Conservation (phyloP, 2,113 vertebrate species). For the Grantiella picta region DNA sequence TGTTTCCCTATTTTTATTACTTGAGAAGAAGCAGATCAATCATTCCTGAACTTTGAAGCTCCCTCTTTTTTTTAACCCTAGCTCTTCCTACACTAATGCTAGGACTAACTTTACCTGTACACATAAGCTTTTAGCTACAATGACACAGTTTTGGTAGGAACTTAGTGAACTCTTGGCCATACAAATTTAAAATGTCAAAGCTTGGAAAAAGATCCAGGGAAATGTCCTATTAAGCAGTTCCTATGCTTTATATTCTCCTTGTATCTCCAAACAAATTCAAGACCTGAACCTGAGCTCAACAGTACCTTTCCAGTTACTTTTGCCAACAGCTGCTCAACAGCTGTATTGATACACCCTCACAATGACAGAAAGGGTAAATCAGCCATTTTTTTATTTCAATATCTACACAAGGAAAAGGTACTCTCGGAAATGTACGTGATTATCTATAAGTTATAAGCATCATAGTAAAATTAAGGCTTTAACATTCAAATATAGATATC, state of each 20-base stretch:
- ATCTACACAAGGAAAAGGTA: background rate
- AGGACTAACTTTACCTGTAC: background rate
- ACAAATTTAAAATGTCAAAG: background rate
- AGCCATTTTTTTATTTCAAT: background rate
- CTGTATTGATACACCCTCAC: background rate
- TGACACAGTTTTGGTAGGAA: background rate
- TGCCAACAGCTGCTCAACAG: background rate
- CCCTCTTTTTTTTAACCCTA: background rate
- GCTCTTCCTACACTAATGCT: accelerated
- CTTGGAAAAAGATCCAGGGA: background rate
- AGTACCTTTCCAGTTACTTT: background rate
- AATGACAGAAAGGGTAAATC: background rate
- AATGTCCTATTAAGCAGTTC: background rate
- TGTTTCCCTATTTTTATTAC: background rate
- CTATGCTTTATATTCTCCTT: background rate
- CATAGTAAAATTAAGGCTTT: background rate
- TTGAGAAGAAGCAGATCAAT: background rate
- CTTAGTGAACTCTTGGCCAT: background rate
- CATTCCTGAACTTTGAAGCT: background rate
- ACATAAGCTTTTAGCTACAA: background rate
- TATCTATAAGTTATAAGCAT: background rate
- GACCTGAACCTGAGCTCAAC: background rate
- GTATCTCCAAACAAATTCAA: background rate
- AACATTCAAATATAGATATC: background rate
- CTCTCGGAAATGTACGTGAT: background rate